Percentiles rank a stretch among this genome's conserved stretches.
Conservation (phyloP, 2,888 invertebrate genomes). For the Slavum lentiscoides region DNA sequence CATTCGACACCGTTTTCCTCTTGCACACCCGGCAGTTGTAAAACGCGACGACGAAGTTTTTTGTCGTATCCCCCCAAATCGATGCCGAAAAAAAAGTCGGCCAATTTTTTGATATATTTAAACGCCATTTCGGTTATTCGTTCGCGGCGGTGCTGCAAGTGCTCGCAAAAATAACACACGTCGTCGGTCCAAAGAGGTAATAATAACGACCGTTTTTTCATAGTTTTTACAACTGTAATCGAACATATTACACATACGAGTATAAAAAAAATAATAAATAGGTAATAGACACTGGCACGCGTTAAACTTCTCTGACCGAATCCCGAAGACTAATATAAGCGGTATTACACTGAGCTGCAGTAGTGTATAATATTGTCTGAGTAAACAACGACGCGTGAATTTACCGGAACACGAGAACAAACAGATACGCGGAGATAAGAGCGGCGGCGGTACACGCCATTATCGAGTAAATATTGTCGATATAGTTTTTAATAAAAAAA, state of each 20-base stretch:
- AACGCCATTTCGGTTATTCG: not conserved
- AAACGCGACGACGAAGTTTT: conserved; percentile 4
- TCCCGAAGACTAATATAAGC: conserved; percentile 11
- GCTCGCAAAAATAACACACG: too few species aligned
- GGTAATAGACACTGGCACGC: too few species aligned
- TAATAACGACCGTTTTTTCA: not conserved
- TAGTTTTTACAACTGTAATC: not conserved
- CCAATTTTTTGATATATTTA: conserved; percentile 3
- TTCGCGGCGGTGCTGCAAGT: not conserved
- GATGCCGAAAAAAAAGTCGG: not conserved
- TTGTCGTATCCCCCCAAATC: not conserved
- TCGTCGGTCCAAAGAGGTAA: too few species aligned
- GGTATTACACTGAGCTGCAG: not conserved
- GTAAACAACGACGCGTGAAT: too few species aligned
- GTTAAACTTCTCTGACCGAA: not conserved
- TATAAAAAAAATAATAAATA: too few species aligned
- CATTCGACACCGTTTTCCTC: conserved; percentile 13
- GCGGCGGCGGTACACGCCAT: too few species aligned
- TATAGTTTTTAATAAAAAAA: too few species aligned
- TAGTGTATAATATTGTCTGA: too few species aligned
- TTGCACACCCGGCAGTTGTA: not conserved
- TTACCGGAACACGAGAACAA: too few species aligned
- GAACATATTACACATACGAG: not conserved
- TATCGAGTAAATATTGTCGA: too few species aligned
- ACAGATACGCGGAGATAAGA: too few species aligned